These are phyloP conservation scores for Tamandua tetradactyla DNA, from an alignment of 2,797 vertebrate species.

Conservation along the genomic window DNA sequence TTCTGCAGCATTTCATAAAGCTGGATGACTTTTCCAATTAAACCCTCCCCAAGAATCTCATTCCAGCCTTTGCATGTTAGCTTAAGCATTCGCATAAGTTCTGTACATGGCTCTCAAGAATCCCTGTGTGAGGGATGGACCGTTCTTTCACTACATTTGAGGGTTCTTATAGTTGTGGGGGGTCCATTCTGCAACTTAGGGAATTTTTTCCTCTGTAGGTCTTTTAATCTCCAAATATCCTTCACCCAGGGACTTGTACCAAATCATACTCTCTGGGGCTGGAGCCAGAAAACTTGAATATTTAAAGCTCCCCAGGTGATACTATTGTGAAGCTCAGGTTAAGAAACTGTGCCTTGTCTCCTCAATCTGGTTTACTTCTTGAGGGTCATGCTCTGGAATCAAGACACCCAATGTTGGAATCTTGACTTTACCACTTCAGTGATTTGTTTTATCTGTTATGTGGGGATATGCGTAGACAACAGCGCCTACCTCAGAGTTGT, in stretches of 20 bases:
- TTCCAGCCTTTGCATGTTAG: not conserved
- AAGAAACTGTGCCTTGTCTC: not conserved
- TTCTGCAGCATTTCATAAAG: not conserved
- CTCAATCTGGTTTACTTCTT: not conserved
- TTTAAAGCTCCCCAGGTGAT: not conserved
- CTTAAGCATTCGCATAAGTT: not conserved
- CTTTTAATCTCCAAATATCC: not conserved
- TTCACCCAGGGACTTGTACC: not conserved
- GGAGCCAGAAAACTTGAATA: not conserved
- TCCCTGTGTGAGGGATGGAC: not conserved
- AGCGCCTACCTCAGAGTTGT: not conserved
- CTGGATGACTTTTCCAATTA: not conserved
- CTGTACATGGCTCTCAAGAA: not conserved
- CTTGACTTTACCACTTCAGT: not conserved
- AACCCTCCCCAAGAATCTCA: not conserved
- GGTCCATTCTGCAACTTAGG: not conserved
- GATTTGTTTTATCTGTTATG: not conserved
- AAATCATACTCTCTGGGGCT: not conserved
- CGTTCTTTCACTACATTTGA: not conserved
- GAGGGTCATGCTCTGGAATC: not conserved
- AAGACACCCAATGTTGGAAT: not conserved
- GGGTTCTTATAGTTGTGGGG: not conserved
- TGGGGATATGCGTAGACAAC: not conserved
- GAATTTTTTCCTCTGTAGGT: not conserved
- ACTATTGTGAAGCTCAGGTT: not conserved